phyloP scores from a whole-genome alignment of 2,888 invertebrate species.

The Athalia rosae region DNA sequence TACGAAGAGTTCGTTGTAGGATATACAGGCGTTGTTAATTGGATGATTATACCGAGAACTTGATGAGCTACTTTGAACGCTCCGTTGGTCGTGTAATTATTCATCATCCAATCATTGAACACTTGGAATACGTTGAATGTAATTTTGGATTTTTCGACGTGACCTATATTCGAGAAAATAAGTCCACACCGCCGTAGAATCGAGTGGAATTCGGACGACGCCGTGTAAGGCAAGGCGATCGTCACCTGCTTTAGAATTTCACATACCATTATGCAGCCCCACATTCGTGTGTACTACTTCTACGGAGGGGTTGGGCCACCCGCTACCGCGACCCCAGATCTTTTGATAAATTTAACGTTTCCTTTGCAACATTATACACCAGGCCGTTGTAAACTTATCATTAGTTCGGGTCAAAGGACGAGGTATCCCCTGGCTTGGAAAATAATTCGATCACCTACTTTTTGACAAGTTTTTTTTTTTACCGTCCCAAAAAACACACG shows the following conservation, averaged over 20 bases:
- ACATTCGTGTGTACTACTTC: slow-evolving; percentile 63
- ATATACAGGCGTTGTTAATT: slow-evolving; percentile 17
- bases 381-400: slow-evolving; percentile 35
- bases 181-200: neutral
- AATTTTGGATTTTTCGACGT: neutral
- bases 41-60: slow-evolving; percentile 9
- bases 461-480: neutral
- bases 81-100: slow-evolving; percentile 29
- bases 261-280: slow-evolving; percentile 26
- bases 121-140: neutral
- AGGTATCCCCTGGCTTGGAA: neutral
- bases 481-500: neutral
- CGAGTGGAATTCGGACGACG: neutral
- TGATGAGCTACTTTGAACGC: slow-evolving; percentile 2
- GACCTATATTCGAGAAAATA: slow-evolving; percentile 3
- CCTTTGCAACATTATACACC: slow-evolving; percentile 15
- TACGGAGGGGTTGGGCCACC: slow-evolving; percentile 54
- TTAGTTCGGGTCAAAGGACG: slow-evolving; percentile 26
- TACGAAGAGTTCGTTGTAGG: too few relatives aligned
- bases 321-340: slow-evolving; percentile 35
- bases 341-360: slow-evolving; percentile 40
- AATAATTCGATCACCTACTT: neutral
- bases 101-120: neutral
- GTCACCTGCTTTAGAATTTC: slow-evolving; percentile 24
- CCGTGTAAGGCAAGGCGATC: slow-evolving; percentile 5